Percentiles rank a stretch among this genome's conserved stretches.
Evolutionary conservation across 1,140 invertebrate species (phyloP).

Genomic region (Homarus americanus): DNA sequence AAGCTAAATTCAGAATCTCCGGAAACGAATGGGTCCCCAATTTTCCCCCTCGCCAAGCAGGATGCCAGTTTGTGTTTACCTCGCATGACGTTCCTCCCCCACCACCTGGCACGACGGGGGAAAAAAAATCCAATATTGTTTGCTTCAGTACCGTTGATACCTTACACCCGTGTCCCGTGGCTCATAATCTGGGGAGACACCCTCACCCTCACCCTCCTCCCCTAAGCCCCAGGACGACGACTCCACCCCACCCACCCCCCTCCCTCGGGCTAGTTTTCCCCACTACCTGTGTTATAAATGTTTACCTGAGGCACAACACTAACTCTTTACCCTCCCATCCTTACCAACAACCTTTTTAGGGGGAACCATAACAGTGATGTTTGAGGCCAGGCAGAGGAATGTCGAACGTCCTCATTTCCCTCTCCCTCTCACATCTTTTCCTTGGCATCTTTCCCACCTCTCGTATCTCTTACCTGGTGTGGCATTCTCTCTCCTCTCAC

Average conservation of each 20-base stretch:
- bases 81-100: not conserved
- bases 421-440: not conserved
- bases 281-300: conserved; percentile 32
- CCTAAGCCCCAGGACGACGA: no score
- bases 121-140: no score
- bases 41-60: not conserved
- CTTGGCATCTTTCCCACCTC: not conserved
- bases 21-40: conserved; percentile 31
- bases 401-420: not conserved
- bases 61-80: conserved; percentile 34
- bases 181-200: not conserved
- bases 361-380: conserved; percentile 6
- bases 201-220: not conserved
- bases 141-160: no score
- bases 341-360: not conserved
- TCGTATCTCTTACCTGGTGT: not conserved
- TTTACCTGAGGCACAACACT: conserved; percentile 21
- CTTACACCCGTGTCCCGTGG: no score
- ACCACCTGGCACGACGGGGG: not conserved
- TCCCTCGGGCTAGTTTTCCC: not conserved
- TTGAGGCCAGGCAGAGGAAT: not conserved
- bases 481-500: not conserved
- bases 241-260: no score
- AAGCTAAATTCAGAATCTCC: conserved; percentile 25
- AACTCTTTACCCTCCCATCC: conserved; percentile 18